A percentile compares a stretch with the other conserved stretches of the same genome.
phyloP scores from a whole-genome alignment of 2,888 invertebrate species.

The Imbricaverruca yamaguchii region DNA sequence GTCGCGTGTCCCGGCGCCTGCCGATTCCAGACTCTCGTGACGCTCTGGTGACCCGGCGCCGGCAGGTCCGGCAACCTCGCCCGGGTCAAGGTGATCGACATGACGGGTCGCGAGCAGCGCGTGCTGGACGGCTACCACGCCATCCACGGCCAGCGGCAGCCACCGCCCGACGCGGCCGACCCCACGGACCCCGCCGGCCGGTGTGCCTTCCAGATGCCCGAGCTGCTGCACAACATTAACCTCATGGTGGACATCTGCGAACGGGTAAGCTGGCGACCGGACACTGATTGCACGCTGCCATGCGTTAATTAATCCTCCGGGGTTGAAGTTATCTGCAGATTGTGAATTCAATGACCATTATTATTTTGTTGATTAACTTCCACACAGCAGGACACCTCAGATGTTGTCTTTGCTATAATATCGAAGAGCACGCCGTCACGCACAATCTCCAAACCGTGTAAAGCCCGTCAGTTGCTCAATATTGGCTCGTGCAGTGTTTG shows the following conservation, averaged over 20 bases:
- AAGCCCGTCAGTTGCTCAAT: too few species aligned
- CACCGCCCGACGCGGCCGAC: conserved; percentile 50
- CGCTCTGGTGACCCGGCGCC: not conserved
- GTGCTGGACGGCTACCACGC: conserved; percentile 90
- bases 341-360: too few species aligned
- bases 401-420: too few species aligned
- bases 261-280: conserved; percentile 51
- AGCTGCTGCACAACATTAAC: conserved; percentile 84
- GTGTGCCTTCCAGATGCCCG: conserved; percentile 59
- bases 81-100: conserved; percentile 95
- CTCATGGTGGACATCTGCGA: conserved; percentile 87
- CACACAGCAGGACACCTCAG: too few species aligned
- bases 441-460: too few species aligned
- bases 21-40: too few species aligned
- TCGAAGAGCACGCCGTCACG: too few species aligned
- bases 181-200: conserved; percentile 47
- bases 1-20: too few species aligned
- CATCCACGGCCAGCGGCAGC: conserved; percentile 58
- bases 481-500: too few species aligned
- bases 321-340: too few species aligned
- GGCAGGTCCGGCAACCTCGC: conserved; percentile 50
- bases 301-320: too few species aligned
- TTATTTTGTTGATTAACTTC: too few species aligned
- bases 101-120: conserved; percentile 93
- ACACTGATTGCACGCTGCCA: not conserved